Evolutionary conservation across 2,113 vertebrate genomes (phyloP), one percentile per base, ranked within the genome.

Genomic region (Polyodon spathula): DNA sequence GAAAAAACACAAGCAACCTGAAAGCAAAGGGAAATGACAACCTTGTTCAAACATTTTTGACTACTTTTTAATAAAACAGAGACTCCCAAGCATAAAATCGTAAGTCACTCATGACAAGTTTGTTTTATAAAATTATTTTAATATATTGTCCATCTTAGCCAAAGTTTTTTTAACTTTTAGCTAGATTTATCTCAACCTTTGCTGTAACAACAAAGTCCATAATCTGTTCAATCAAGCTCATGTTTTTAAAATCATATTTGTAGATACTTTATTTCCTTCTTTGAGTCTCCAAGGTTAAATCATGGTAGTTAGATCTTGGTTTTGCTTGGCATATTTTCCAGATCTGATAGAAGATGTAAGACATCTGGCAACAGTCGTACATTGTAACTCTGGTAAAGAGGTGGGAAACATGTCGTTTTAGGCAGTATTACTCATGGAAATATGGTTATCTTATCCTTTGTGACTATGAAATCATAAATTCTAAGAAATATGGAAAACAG

Each of bases 21-120:
- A 50, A 50, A 50, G 10, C 48, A 63, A 58, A 40, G 63, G 68
- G 63, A 73, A 66, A 70, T 60, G 57, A 69, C 60, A 51, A 54
- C 42, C 43, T 27, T 27, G 27, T 50, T 50, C 48, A 50, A 50
- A 50, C 15, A 4, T 50, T 6, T 3, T 50, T n/a, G 1, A 50
- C 14, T 50, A 2, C 12, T 63, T 40, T 63, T 48, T 61, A 58
- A 63, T 50, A 62, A 37, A 46, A 43, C 56, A 56, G 14, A 50
- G 5, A n/a, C 9, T 50, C 9, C 15, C 12, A 50, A 50, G 43
- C 12, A 44, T 60, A 43, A 67, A 56, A 64, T 66, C 63, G 66
- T 59, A 57, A 67, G 54, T 63, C 63, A 65, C 43, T 65, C 56
- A 63, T n/a, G 51, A 66, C 66, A 37, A 66, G 6, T 14, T 50